A percentile compares a stretch with the other conserved stretches of the same genome.
Evolutionary conservation across 2,113 vertebrate species (phyloP).

Genomic region (Plecotus auritus): DNA sequence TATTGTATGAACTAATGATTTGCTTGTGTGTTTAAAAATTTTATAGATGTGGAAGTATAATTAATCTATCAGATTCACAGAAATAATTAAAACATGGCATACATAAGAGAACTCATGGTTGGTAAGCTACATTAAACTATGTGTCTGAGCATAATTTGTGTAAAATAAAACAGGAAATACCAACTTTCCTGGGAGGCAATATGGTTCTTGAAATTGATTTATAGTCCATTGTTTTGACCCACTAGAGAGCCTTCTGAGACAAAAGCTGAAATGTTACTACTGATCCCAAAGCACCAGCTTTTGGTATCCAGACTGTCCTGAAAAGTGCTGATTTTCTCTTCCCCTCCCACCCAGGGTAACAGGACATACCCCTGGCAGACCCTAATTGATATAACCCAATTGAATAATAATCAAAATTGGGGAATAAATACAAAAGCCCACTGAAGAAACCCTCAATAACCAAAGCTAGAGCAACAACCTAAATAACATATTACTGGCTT

Average conservation of each 20-base stretch:
- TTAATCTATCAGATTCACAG: neutral
- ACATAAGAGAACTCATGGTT: neutral
- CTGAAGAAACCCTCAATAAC: neutral
- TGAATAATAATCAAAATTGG: neutral
- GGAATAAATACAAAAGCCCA: neutral
- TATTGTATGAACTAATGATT: neutral
- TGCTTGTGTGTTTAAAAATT: neutral
- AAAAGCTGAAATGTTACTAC: neutral
- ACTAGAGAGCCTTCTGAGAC: neutral
- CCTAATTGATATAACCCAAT: neutral
- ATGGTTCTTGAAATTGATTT: neutral
- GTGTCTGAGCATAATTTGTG: neutral
- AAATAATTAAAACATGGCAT: neutral
- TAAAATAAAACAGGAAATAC: neutral
- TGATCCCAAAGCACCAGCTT: neutral
- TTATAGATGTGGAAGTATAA: neutral
- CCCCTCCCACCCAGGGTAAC: fast-evolving
- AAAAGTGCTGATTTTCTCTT: neutral
- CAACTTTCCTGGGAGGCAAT: neutral
- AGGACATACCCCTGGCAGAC: fast-evolving
- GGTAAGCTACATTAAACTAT: neutral
- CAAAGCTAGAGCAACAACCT: neutral
- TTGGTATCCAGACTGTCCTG: neutral
- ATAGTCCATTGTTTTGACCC: neutral
- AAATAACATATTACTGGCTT: neutral